Evolutionary conservation across 2,797 vertebrate species (phyloP).

Genomic region (Rhinella marina): DNA sequence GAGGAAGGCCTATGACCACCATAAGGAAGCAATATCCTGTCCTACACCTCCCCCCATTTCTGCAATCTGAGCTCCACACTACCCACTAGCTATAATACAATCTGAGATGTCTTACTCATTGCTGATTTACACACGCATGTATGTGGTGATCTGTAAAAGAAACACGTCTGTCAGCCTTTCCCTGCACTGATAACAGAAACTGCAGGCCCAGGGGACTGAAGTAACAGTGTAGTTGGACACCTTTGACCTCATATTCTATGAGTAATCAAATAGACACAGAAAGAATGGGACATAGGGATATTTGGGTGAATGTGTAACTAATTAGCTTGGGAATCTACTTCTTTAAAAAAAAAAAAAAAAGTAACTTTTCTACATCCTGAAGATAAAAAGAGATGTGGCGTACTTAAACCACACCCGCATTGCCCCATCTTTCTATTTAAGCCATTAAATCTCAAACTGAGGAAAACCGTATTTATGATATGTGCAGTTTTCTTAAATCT

Average conservation of each 20-base stretch:
- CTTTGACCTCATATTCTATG: slow-evolving; percentile 30
- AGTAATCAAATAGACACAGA: slow-evolving; percentile 20
- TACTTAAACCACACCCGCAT: not conserved
- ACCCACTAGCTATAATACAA: slow-evolving; percentile 35
- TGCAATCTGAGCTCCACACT: slow-evolving; percentile 55
- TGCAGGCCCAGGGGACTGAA: slow-evolving; percentile 12
- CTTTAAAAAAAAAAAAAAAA: slow-evolving; percentile 19
- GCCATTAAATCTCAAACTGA: not conserved
- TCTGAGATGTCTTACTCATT: slow-evolving; percentile 30
- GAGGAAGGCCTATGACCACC: slow-evolving; percentile 52
- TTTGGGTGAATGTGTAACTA: not conserved
- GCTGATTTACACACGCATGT: slow-evolving; percentile 26
- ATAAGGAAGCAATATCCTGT: slow-evolving; percentile 61
- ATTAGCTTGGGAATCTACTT: not conserved
- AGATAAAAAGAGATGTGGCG: not conserved
- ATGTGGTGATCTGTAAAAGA: slow-evolving; percentile 35
- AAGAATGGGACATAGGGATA: not conserved
- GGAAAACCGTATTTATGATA: not conserved
- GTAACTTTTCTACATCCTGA: not conserved
- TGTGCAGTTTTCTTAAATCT: not conserved
- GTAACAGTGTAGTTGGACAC: slow-evolving; percentile 23
- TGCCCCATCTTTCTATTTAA: not conserved
- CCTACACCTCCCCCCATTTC: slow-evolving; percentile 30
- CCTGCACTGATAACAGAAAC: slow-evolving; percentile 19
- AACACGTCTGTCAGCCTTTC: slow-evolving; percentile 43